Evolutionary conservation across 2,888 invertebrate genomes (phyloP), one percentile per base, ranked within the genome.

Genomic region (Maniola hyperantus): DNA sequence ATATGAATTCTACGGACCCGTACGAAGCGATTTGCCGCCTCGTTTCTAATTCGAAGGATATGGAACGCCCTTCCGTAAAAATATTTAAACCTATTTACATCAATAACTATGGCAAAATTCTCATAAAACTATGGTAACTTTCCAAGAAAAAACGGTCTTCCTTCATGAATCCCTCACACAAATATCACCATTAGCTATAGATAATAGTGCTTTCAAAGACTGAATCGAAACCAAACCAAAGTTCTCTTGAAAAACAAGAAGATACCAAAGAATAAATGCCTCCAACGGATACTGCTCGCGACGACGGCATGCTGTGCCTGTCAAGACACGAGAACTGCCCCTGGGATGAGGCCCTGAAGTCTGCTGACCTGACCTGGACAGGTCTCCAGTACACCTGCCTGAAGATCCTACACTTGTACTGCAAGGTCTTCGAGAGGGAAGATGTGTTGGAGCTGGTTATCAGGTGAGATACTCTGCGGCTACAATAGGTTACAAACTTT

Each of bases 371-470:
- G 74, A 95, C 95, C 70, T 97, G 97, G 97, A 95, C 96, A n/a
- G 97, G 97, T 57, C 94, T 97, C 82, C 95, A 95, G 79, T 95
- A 96, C 88, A 95, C 96, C 74, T 97, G 97, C 85, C 93, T 97
- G 73, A 95, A 96, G 90, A 95, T 97, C 66, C 93, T 97, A 69
- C 96, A 96, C 80, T 93, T 97, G 65, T 97, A 97, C 91, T 97
- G 97, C 91, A 97, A 97, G 87, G 97, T 97, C 77, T 97, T 97
- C 88, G 96, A 96, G 82, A 95, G 95, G 82, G 95, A 95, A 85
- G 96, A 96, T 91, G 93, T 96, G 54, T 93, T 96, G 89, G 96
- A 96, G 85, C 94, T 96, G 88, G 95, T 96, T 78, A 95, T 96
- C 89, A 95, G 96, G 96, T 96, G 93, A 93, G 88, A 80, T 5